Conservation (phyloP, 1,140 invertebrate species). For the Centruroides sculpturatus region DNA sequence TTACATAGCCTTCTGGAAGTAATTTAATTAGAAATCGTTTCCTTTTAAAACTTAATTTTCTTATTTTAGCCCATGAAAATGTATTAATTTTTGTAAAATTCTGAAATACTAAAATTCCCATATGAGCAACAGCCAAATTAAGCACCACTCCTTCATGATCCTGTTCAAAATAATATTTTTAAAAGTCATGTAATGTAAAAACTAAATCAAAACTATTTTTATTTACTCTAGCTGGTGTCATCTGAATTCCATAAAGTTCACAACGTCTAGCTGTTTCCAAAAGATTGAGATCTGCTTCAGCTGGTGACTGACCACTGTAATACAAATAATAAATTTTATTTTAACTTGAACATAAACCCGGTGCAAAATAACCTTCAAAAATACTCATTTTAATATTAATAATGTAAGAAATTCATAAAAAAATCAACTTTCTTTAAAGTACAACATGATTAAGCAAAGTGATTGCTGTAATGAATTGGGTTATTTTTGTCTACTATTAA, state of each 20-base stretch:
- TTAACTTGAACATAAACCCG: too few species aligned
- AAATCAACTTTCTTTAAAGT: too few species aligned
- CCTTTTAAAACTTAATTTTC: conserved; percentile 97
- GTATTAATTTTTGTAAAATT: conserved; percentile 94
- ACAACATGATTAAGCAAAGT: too few species aligned
- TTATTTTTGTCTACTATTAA: too few species aligned
- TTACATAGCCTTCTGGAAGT: conserved; percentile 50
- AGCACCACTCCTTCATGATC: conserved; percentile 86
- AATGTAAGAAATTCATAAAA: too few species aligned
- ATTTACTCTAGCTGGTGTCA: conserved; percentile 72
- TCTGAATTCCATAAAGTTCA: conserved; percentile 94
- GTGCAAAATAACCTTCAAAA: too few species aligned
- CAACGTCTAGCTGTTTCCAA: conserved; percentile 92
- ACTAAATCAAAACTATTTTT: too few species aligned
- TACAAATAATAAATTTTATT: too few species aligned
- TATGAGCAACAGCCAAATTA: conserved; percentile 89
- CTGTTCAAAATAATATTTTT: conserved; percentile 8
- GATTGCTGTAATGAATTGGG: too few species aligned
- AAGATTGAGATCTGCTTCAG: conserved; percentile 92
- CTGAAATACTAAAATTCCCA: conserved; percentile 96
- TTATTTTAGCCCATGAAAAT: conserved; percentile 98
- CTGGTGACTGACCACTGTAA: conserved; percentile 77
- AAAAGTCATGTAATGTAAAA: too few species aligned
- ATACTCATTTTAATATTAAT: too few species aligned
- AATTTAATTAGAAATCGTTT: conserved; percentile 96